Base-by-base conservation (phyloP, 2,888 invertebrate species). In the Sturmia bella region DNA sequence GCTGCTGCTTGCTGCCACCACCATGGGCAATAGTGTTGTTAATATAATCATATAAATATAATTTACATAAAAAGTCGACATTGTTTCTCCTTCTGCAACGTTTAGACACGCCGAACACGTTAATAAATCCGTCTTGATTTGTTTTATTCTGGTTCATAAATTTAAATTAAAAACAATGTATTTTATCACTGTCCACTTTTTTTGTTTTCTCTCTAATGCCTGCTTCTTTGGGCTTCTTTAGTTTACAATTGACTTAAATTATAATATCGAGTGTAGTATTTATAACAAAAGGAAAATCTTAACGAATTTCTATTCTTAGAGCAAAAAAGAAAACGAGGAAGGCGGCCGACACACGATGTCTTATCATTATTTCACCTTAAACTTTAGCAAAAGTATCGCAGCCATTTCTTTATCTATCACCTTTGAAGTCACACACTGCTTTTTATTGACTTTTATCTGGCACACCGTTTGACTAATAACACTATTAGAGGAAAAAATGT, bases 11-110 rank as follows among this genome's bases (percentile, higher is more conserved):
- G 85, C 85, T 64, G 85, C 78, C 45, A 88, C 87, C 39, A 89
- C 88, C 89, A 89, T 89, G 72, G 87, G 86, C 80, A 86, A 84
- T 80, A 89, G 80, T 73, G 86, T 88, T 64, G 86, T 85, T 75
- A 89, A 70, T 43, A 88, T 59, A 19, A 88, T 77, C 43, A 88
- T 80, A 82, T 85, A 87, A 48, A 88, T 83, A 63, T 84, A 86
- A 84, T 87, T 86, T 61, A 84, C 86, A 66, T n/a, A n/a, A n/a
- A 86, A 86, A 76, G 85, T 74, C 32, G 86, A 84, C 89, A 89
- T 89, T 79, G 86, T 86, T 76, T 86, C 85, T 84, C 88, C 87
- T 77, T 78, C 70, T 74, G 45, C 32, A 27, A 70, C 37, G 74
- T 59, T 63, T 59, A 74, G 69, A 59, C 82, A 79, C 80, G 74